Evolutionary conservation across 2,888 invertebrate genomes (phyloP).

Genomic region (Lordiphosa andalusiaca): DNA sequence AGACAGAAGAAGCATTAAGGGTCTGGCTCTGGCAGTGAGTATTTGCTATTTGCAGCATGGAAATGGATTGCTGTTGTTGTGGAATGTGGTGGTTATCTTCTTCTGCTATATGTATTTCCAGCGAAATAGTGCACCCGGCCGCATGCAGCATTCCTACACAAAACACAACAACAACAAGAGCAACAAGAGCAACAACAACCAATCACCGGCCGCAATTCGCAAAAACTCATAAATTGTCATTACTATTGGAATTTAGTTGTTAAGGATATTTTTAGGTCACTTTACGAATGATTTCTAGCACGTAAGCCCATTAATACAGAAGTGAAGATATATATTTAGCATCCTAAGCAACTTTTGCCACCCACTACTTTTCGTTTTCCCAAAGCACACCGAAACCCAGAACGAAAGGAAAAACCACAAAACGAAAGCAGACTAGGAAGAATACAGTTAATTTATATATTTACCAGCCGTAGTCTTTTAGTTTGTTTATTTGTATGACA

Average conservation of each 20-base stretch:
- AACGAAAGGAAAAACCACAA: constrained; percentile 19
- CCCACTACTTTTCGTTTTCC: constrained; percentile 16
- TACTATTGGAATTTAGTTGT: constrained; percentile 64
- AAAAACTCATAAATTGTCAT: constrained; percentile 60
- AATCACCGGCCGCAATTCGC: constrained; percentile 36
- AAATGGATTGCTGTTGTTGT: not conserved
- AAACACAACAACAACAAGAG: constrained; percentile 1
- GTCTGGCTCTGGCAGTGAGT: constrained; percentile 32
- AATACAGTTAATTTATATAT: constrained; percentile 36
- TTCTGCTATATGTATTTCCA: constrained; percentile 18
- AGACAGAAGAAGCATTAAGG: constrained; percentile 22
- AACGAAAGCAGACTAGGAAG: constrained; percentile 10
- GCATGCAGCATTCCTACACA: constrained; percentile 41
- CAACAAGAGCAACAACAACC: constrained; percentile 4
- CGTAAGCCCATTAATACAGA: constrained; percentile 42
- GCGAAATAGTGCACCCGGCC: constrained; percentile 34
- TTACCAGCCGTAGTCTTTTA: constrained; percentile 49
- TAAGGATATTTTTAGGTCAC: constrained; percentile 59
- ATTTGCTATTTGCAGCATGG: not conserved
- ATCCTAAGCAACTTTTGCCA: constrained; percentile 19
- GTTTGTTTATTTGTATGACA: constrained; percentile 55
- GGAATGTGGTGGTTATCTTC: not conserved
- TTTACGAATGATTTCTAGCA: constrained; percentile 61
- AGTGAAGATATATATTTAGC: constrained; percentile 45
- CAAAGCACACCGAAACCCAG: constrained; percentile 22